Evolutionary conservation across 2,888 invertebrate species (phyloP).

Genomic region (Myathropa florea): DNA sequence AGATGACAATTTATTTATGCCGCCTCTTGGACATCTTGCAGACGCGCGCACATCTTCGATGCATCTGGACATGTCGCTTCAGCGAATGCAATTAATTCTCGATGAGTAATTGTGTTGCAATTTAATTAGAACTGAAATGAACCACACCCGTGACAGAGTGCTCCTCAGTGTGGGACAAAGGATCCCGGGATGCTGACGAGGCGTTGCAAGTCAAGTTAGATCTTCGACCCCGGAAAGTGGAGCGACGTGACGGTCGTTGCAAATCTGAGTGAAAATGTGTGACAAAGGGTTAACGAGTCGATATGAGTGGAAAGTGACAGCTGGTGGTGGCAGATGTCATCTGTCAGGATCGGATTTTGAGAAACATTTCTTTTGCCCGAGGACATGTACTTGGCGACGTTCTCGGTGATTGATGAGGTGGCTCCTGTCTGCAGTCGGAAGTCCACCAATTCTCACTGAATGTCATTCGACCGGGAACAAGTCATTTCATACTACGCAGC

Average conservation of each 20-base stretch:
- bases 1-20: constrained; percentile 59
- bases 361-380: neutral
- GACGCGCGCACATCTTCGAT: constrained; percentile 11
- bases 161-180: constrained; percentile 40
- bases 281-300: neutral
- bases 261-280: neutral
- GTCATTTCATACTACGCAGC: too few species aligned
- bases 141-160: constrained; percentile 5
- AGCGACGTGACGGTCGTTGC: constrained; percentile 10
- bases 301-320: neutral
- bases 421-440: neutral
- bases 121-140: constrained; percentile 62
- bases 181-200: neutral
- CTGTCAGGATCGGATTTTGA: neutral
- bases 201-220: constrained; percentile 27
- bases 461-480: neutral
- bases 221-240: constrained; percentile 62
- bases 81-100: constrained; percentile 41
- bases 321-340: neutral
- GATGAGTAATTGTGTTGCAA: constrained; percentile 55
- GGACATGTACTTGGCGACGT: neutral
- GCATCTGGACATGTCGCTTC: constrained; percentile 47
- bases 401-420: neutral
- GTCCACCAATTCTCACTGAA: neutral
- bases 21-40: constrained; percentile 41